Evolutionary conservation across 2,888 invertebrate genomes (phyloP).

Genomic region (Netelia fuscicornis): DNA sequence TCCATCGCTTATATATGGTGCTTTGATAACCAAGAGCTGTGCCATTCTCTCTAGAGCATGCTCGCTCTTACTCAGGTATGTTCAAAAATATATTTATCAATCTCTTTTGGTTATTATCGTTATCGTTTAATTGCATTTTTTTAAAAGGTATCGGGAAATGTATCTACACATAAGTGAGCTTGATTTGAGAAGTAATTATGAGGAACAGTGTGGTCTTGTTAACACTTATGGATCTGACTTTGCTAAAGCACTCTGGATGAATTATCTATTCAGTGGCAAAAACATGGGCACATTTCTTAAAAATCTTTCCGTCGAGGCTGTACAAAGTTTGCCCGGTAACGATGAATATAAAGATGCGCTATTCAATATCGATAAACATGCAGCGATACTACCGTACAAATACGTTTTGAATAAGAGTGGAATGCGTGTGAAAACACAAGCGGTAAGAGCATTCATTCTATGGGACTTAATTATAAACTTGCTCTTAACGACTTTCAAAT

Average conservation of each 20-base stretch:
- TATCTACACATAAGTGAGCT: conserved; percentile 64
- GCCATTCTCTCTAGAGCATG: conserved; percentile 79
- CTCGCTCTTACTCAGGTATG: conserved; percentile 76
- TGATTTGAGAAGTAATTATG: conserved; percentile 53
- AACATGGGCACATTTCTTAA: conserved; percentile 73
- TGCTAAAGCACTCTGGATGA: conserved; percentile 75
- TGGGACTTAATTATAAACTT: background rate
- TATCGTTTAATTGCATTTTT: background rate
- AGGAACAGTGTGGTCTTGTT: conserved; percentile 65
- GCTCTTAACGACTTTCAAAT: background rate
- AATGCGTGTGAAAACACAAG: conserved; percentile 72
- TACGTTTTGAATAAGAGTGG: conserved; percentile 71
- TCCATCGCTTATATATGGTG: conserved; percentile 78
- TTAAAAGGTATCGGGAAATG: conserved; percentile 73
- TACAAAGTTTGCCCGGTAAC: conserved; percentile 68
- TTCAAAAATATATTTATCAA: background rate
- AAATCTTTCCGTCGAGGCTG: conserved; percentile 67
- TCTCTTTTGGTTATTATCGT: conserved; percentile 25
- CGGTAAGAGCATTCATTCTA: conserved; percentile 65
- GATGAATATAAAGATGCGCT: conserved; percentile 68
- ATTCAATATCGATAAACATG: conserved; percentile 77
- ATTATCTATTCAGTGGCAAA: conserved; percentile 65
- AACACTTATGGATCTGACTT: conserved; percentile 75
- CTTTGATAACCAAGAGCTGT: conserved; percentile 76
- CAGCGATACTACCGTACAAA: conserved; percentile 77